These are phyloP conservation scores for Drosophila trapezifrons DNA, from an alignment of 1,140 invertebrate genomes.

Conservation along the genomic window DNA sequence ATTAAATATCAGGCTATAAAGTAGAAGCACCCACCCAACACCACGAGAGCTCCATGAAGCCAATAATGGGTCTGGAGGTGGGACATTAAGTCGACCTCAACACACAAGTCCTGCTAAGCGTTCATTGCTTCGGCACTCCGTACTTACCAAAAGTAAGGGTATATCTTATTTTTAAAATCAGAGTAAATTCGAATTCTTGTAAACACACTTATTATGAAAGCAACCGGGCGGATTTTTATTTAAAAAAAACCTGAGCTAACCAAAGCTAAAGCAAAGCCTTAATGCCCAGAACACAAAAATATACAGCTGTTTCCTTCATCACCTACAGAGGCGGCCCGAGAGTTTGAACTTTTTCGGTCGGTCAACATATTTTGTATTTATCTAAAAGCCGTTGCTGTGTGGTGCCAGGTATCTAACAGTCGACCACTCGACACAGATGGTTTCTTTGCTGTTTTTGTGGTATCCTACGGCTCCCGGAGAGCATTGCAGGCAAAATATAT, in stretches of 20 bases:
- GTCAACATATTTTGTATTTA: neutral
- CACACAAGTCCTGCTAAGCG: slow-evolving; percentile 9
- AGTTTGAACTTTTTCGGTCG: neutral
- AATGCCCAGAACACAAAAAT: too few species aligned
- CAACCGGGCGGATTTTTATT: too few species aligned
- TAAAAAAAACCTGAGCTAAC: too few species aligned
- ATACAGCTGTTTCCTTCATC: too few species aligned
- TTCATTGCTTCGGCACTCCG: slow-evolving; percentile 13
- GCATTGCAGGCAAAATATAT: slow-evolving; percentile 50
- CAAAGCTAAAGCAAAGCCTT: too few species aligned
- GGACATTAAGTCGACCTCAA: slow-evolving; percentile 41
- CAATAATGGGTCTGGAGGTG: slow-evolving; percentile 43
- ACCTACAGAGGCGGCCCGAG: too few species aligned
- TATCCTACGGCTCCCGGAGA: slow-evolving; percentile 1
- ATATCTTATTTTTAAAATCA: neutral
- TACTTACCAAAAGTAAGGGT: neutral
- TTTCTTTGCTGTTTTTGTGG: slow-evolving; percentile 20
- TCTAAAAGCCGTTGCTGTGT: neutral
- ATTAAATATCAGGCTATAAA: slow-evolving; percentile 68
- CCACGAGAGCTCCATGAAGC: slow-evolving; percentile 9
- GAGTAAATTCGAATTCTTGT: neutral
- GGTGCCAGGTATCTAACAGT: slow-evolving; percentile 3
- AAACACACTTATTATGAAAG: too few species aligned
- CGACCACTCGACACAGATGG: neutral
- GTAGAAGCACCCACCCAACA: slow-evolving; percentile 47